These are phyloP conservation scores for Orchesellides sinensis DNA, from an alignment of 2,888 invertebrate genomes.

Conservation along the genomic window DNA sequence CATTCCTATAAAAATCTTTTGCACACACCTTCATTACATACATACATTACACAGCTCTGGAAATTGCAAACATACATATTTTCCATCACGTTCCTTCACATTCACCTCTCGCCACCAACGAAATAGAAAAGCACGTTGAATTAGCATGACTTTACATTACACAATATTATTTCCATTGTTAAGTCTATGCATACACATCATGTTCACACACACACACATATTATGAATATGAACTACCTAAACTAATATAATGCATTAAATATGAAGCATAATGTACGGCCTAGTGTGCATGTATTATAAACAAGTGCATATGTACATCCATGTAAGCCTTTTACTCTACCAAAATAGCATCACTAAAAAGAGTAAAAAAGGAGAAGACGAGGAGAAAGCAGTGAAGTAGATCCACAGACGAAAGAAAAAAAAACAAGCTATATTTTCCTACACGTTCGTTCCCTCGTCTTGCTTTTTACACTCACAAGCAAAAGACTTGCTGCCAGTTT, in stretches of 20 bases:
- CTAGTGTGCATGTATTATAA: background rate
- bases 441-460: background rate
- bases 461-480: background rate
- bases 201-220: no score
- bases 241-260: slow-evolving; percentile 35
- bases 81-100: no score
- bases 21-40: no score
- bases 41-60: no score
- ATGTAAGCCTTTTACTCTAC: background rate
- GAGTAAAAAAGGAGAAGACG: background rate
- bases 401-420: background rate
- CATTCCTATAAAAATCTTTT: no score
- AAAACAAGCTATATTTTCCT: background rate
- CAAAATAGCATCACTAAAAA: background rate
- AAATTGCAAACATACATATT: no score
- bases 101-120: no score
- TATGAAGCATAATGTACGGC: slow-evolving; percentile 30
- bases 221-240: no score
- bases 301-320: background rate
- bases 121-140: no score
- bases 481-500: background rate
- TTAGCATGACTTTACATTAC: no score
- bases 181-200: no score
- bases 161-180: no score
- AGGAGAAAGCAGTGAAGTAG: slow-evolving; percentile 7